Evolutionary conservation across 2,888 invertebrate species (phyloP).

Genomic region (Schrankia costaestrigalis): DNA sequence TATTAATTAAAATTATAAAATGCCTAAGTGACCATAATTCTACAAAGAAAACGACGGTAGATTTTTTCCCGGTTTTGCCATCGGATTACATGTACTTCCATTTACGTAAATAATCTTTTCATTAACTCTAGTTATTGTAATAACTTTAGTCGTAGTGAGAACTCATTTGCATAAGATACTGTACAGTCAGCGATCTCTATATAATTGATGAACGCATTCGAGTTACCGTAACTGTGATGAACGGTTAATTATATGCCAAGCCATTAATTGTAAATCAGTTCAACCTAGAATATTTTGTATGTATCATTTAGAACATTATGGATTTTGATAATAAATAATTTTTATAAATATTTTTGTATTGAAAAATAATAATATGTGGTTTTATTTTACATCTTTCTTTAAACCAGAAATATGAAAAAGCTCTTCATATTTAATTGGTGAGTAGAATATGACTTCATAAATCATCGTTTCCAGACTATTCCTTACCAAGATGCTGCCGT

Average conservation of each 20-base stretch:
- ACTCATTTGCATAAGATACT: constrained; percentile 31
- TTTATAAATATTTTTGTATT: constrained; percentile 36
- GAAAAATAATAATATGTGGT: constrained; percentile 26
- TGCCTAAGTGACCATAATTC: too few relatives aligned
- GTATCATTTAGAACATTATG: constrained; percentile 25
- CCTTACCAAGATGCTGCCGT: too few relatives aligned
- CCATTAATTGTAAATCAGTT: constrained; percentile 28
- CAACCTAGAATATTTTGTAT: constrained; percentile 25
- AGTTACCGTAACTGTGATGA: constrained; percentile 68
- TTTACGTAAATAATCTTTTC: neutral
- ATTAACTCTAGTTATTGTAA: constrained; percentile 12
- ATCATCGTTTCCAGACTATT: too few relatives aligned
- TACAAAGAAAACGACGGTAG: too few relatives aligned
- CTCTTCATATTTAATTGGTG: neutral
- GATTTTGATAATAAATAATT: constrained; percentile 23
- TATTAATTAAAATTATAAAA: too few relatives aligned
- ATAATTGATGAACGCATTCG: constrained; percentile 24
- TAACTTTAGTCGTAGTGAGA: constrained; percentile 27
- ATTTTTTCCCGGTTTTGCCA: too few relatives aligned
- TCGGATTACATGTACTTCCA: too few relatives aligned
- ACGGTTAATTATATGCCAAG: constrained; percentile 41
- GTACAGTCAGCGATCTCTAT: constrained; percentile 33
- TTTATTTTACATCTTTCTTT: constrained; percentile 4
- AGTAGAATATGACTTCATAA: too few relatives aligned
- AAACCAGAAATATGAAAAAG: neutral